Base-by-base conservation (phyloP, 2,797 vertebrate species). In the Melanotaenia pygmaea region DNA sequence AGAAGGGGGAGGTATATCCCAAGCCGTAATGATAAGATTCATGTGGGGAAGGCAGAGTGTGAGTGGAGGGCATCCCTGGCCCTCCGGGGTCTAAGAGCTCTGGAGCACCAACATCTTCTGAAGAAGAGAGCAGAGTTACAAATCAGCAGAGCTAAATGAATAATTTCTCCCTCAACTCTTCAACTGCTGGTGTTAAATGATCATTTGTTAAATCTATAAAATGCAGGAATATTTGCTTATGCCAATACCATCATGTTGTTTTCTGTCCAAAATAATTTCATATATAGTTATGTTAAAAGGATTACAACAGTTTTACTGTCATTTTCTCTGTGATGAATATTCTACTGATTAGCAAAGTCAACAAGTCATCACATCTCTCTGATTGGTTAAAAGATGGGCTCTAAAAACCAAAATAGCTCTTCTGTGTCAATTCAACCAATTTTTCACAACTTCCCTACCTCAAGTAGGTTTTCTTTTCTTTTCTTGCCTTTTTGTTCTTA, bases 1-100 rank as follows among this genome's bases (percentile, higher is more conserved):
- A 99, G 91, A 99, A 99, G 76, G 98, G 98, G 79, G 97, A 99
- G 83, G 97, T 98, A 76, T 99, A 99, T 89, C 98, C 98, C 88
- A 99, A 91, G 76, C 97, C 97, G 12, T 98, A 99, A 43, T 98
- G 98, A 94, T 97, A 97, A 28, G 97, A 96, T 80, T 99, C 98
- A 0, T 98, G 98, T 63, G 97, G 96, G 61, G 98, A 96, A 67
- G 98, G 97, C 0, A 98, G 90, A 0, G 91, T 99, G 96, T 77
- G 96, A 91, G 93, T 98, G 95, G 92, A 95, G 28, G 91, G 73
- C 87, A 92, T 84, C 73, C 83, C 79, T 10, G 81, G 77, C 84
- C 93, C 94, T 72, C 91, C 93, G 22, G 95, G 95, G 90, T 99
- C 97, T 83, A 97, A 86, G 43, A 96, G 96, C 82, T 98, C 98